Base-by-base conservation (phyloP, 2,113 vertebrate genomes). In the Craseonycteris thonglongyai region DNA sequence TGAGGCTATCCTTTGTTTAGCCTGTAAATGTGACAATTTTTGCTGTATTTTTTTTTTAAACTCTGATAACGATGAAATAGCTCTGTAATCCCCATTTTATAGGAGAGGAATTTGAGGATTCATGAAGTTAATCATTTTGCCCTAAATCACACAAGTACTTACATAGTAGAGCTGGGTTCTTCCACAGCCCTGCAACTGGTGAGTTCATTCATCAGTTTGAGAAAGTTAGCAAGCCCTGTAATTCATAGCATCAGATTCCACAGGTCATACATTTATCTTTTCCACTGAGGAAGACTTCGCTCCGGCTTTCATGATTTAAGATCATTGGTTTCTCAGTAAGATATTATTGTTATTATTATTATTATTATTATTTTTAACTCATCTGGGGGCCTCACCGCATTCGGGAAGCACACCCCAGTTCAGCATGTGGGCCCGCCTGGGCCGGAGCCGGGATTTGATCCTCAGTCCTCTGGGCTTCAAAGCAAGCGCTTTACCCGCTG, bases 31-130 rank as follows among this genome's bases (percentile, higher is more conserved):
- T 71, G 40, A 40, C 40, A 49, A n/a, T n/a, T n/a, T n/a, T n/a
- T n/a, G n/a, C n/a, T n/a, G n/a, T n/a, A n/a, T n/a, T n/a, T n/a
- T 86, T 86, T 11, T 90, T 81, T 90, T 90, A 33, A 81, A 59
- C 19, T 33, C 40, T 71, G 88, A 69, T 38, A 49, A 58, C 24
- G 47, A 14, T 81, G 76, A 81, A 81, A 90, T 81, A 47, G 40
- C 7, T 90, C 16, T 47, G 13, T 71, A 90, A 81, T 49, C 65
- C 76, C 42, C 51, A 81, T 80, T 15, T 90, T 90, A n/a, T 21
- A 38, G 40, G 18, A 38, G 24, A 61, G n/a, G 65, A 69, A 71
- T 90, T 69, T 71, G 88, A 81, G 51, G 54, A 47, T 90, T 90
- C 45, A 68, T 26, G 65, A 71, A 71, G 6, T 61, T 47, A 74